These are phyloP conservation scores for Pundamilia nyererei DNA, from an alignment of 2,113 vertebrate genomes.

Conservation along the genomic window DNA sequence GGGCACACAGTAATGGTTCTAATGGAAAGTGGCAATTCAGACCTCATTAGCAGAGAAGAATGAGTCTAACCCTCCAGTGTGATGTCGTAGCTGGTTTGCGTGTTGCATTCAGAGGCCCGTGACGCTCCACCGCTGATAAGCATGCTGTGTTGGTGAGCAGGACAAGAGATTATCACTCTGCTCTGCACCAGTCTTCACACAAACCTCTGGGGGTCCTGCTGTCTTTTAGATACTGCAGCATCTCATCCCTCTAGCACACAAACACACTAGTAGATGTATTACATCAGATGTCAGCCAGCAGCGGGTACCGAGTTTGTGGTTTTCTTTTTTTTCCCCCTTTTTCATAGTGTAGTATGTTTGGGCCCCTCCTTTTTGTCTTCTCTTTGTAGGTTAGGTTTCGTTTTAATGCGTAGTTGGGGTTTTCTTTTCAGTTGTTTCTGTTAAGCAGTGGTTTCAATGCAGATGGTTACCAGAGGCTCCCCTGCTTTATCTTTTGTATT, in stretches of 20 bases:
- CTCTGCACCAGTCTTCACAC: not conserved
- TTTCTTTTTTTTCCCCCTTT: not conserved
- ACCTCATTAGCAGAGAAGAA: constrained; percentile 9
- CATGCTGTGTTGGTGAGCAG: constrained; percentile 12
- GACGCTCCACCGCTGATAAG: constrained; percentile 52
- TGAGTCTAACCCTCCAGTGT: not conserved
- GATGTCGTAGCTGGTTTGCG: not conserved
- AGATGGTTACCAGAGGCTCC: not conserved
- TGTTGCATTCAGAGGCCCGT: not conserved
- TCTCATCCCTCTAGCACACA: not conserved
- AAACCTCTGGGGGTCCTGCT: constrained; percentile 21
- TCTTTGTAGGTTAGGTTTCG: not conserved
- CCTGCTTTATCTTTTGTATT: not conserved
- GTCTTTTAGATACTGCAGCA: constrained; percentile 46
- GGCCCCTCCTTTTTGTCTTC: not conserved
- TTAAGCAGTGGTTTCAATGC: constrained; percentile 22
- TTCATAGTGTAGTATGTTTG: not conserved
- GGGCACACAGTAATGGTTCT: not conserved
- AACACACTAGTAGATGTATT: not conserved
- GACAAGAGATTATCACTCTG: constrained; percentile 49
- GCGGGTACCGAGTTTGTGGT: not conserved
- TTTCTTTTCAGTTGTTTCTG: constrained; percentile 1
- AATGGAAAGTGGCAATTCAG: not conserved
- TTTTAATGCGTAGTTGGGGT: not conserved
- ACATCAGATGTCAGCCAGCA: not conserved